phyloP scores from a whole-genome alignment of 2,888 invertebrate genomes.

The Leucozona laternaria region DNA sequence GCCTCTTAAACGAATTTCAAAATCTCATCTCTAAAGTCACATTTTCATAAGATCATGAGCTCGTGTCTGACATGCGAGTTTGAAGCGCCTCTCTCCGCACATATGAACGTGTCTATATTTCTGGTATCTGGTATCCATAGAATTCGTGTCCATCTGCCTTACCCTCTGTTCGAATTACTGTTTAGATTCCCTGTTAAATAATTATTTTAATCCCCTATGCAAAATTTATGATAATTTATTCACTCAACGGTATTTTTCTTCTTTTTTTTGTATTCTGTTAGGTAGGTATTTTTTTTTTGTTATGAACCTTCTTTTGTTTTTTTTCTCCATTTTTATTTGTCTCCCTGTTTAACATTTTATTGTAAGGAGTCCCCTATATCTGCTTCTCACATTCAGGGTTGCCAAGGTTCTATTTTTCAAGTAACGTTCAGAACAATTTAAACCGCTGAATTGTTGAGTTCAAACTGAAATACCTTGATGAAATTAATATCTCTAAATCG shows the following conservation, averaged over 20 bases:
- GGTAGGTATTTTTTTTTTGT: constrained; percentile 1
- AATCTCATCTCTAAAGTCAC: constrained; percentile 6
- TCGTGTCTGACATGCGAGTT: constrained; percentile 67
- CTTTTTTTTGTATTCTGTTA: constrained; percentile 38
- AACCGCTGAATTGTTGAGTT: too few relatives aligned
- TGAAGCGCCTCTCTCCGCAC: constrained; percentile 19
- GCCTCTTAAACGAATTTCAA: constrained; percentile 1
- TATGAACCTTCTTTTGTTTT: constrained; percentile 30
- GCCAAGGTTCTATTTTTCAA: background rate
- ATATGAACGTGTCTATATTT: background rate
- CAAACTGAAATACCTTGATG: too few relatives aligned
- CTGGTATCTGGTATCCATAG: background rate
- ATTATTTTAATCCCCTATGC: constrained; percentile 66
- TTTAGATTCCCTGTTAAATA: constrained; percentile 52
- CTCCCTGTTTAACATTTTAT: constrained; percentile 63
- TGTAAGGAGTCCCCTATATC: constrained; percentile 35
- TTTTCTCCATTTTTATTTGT: constrained; percentile 40
- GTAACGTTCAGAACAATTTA: too few relatives aligned
- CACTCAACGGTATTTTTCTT: constrained; percentile 68
- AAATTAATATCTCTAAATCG: too few relatives aligned
- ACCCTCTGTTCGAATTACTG: constrained; percentile 60
- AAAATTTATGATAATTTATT: constrained; percentile 76
- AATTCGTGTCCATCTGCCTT: constrained; percentile 52
- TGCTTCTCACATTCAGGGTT: background rate
- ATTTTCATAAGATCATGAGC: constrained; percentile 45